Evolutionary conservation across 2,797 vertebrate genomes (phyloP).

Genomic region (Paedocypris micromegethes): DNA sequence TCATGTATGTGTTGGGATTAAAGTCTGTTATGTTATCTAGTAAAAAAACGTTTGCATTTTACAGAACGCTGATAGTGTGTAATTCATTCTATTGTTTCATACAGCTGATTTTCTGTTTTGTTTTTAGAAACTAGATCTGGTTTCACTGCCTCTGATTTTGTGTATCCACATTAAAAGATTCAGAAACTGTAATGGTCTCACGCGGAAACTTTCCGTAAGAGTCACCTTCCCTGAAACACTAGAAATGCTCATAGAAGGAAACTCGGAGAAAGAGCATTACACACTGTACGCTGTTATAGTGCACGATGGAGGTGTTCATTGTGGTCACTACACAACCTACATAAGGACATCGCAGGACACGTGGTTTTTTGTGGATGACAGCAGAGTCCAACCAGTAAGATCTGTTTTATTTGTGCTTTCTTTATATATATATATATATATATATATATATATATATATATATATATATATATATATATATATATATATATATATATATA

Average conservation of each 20-base stretch:
- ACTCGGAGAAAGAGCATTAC: conserved; percentile 51
- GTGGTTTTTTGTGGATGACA: conserved; percentile 65
- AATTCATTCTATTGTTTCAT: neutral
- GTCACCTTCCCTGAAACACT: conserved; percentile 63
- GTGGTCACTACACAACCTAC: conserved; percentile 66
- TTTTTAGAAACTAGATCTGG: conserved; percentile 55
- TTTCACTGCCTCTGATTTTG: conserved; percentile 61
- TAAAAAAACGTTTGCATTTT: neutral
- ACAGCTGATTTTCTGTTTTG: conserved; percentile 3
- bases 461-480: too few relatives aligned
- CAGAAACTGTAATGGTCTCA: neutral
- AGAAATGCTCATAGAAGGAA: conserved; percentile 29
- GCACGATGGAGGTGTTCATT: conserved; percentile 52
- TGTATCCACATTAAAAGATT: conserved; percentile 67
- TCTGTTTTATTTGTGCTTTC: too few relatives aligned
- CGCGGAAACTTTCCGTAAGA: conserved; percentile 51
- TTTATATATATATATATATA: too few relatives aligned
- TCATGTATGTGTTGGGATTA: conserved; percentile 48
- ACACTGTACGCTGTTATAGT: conserved; percentile 65
- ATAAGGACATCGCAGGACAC: conserved; percentile 31
- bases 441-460: too few relatives aligned
- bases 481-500: too few relatives aligned
- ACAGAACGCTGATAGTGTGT: neutral
- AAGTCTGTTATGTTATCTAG: neutral
- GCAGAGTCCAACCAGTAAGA: conserved; percentile 39